These are phyloP conservation scores for Ammodramus savannarum DNA, from an alignment of 2,113 vertebrate species.

Conservation along the genomic window DNA sequence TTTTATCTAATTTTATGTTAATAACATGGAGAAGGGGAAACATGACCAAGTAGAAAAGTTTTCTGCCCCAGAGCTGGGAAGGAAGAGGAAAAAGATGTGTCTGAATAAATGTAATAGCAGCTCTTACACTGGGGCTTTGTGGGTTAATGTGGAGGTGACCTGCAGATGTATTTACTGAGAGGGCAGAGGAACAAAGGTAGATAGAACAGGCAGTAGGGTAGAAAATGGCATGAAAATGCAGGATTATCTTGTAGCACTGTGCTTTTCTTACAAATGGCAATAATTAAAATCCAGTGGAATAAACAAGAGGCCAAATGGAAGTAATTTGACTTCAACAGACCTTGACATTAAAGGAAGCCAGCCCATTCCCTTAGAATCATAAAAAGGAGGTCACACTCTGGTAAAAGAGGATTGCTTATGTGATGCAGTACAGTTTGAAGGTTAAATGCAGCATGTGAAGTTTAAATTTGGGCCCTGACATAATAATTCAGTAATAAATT, in stretches of 20 bases:
- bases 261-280: neutral
- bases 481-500: neutral
- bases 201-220: neutral
- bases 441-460: neutral
- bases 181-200: neutral
- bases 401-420: neutral
- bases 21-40: neutral
- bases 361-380: neutral
- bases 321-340: neutral
- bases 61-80: neutral
- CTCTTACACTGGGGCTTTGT: neutral
- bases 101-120: fast-evolving
- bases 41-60: neutral
- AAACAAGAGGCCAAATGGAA: neutral
- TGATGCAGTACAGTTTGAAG: neutral
- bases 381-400: neutral
- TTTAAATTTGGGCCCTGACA: neutral
- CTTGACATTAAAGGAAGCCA: neutral
- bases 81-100: fast-evolving
- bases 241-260: neutral
- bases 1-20: neutral
- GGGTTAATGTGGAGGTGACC: neutral
- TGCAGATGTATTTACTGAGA: neutral
- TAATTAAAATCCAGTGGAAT: neutral
- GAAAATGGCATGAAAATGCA: neutral